Conservation (phyloP, 2,113 vertebrate species). For the Myrmophylax atrothorax region DNA sequence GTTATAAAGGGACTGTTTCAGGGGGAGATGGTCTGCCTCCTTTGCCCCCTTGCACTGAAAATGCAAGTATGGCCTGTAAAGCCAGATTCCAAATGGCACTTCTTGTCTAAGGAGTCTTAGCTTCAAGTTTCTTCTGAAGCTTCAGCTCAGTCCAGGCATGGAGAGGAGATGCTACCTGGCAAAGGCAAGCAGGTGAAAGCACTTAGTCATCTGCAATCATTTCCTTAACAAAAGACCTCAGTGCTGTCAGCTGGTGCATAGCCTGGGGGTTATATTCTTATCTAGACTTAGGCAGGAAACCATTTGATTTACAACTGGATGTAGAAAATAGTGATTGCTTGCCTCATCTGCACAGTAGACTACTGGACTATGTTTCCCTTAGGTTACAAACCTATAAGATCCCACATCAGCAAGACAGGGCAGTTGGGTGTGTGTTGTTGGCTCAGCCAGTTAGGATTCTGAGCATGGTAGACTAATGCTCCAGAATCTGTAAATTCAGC, state of each 20-base stretch:
- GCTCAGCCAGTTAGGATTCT: neutral
- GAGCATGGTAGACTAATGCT: neutral
- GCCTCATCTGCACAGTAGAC: neutral
- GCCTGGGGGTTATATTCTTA: conserved; percentile 21
- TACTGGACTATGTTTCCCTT: neutral
- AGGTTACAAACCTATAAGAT: neutral
- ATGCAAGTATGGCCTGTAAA: neutral
- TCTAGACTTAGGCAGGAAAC: conserved; percentile 22
- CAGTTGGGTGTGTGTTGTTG: neutral
- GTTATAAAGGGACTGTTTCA: accelerated
- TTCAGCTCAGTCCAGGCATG: neutral
- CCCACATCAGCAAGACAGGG: neutral
- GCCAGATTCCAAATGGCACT: neutral
- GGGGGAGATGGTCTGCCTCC: neutral
- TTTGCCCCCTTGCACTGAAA: neutral
- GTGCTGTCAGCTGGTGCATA: neutral
- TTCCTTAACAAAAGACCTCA: conserved; percentile 23
- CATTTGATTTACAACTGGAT: conserved; percentile 16
- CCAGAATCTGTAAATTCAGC: neutral
- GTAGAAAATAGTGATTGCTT: neutral
- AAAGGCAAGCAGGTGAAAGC: conserved; percentile 17
- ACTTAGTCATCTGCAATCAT: conserved; percentile 13
- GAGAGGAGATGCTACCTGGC: neutral
- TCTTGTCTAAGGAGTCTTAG: neutral
- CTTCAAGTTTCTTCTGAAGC: neutral